Conservation (phyloP, 2,113 vertebrate genomes). For the Aramus guarauna region DNA sequence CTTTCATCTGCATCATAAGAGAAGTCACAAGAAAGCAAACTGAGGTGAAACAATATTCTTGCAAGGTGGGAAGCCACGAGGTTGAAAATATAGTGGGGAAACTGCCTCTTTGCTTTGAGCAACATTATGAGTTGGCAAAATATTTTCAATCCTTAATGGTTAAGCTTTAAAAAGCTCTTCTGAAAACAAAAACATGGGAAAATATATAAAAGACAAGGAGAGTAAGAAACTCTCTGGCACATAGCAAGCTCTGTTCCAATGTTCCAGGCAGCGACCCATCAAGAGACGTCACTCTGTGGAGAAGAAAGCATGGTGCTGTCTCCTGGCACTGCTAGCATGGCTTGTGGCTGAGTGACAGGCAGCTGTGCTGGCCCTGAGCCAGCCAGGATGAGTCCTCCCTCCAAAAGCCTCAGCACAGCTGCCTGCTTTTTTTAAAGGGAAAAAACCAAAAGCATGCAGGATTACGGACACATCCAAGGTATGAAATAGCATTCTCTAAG, state of each 20-base stretch:
- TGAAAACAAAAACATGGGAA: neutral
- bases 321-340: neutral
- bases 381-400: neutral
- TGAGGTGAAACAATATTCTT: neutral
- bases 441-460: neutral
- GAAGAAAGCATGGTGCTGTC: neutral
- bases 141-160: neutral
- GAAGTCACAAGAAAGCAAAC: neutral
- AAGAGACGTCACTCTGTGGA: neutral
- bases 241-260: neutral
- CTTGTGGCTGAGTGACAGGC: constrained; percentile 21
- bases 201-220: neutral
- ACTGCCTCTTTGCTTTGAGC: neutral
- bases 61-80: neutral
- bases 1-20: neutral
- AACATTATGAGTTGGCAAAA: neutral
- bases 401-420: neutral
- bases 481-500: neutral
- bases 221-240: neutral
- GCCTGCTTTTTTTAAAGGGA: neutral
- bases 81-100: neutral
- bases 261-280: constrained; percentile 24
- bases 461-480: neutral
- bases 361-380: constrained; percentile 45
- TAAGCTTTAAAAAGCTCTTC: neutral